Base-by-base conservation (phyloP, 2,888 invertebrate species). In the Empis livida region DNA sequence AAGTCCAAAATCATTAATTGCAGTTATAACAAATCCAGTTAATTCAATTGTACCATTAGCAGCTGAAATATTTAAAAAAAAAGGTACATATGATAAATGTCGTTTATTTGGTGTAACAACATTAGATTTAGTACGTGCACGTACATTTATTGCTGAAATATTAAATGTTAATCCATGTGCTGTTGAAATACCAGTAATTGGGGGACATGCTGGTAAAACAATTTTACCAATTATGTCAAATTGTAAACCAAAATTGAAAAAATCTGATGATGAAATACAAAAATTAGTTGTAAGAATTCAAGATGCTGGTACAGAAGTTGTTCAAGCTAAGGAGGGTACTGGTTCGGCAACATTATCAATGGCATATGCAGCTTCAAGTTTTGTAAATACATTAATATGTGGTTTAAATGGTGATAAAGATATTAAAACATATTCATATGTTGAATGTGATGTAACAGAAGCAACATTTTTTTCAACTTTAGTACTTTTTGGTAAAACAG, bases 31-130 rank as follows among this genome's bases (percentile, higher is more conserved):
- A 11, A 96, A 96, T 72, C 97, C 97, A 0, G 89, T 96, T 13
- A 97, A 97, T 71, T 92, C 93, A 43, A 91, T 95, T 56, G 90
- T 99, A 45, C 96, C 97, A 1, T 92, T 97, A 58, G 94, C 92
- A 3, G 82, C 88, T 0, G 95, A 96, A 68, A 81, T 95, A 5
- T 72, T 93, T 54, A 89, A 91, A 70, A 85, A 87, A 5, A 45
- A 50, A 10, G 86, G 88, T 45, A 84, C 82, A 17, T 90, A 84
- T 62, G 92, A 97, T 68, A 87, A 92, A 0, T 83, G 81, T 42
- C 80, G 88, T 54, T 75, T 99, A 17, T 90, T 97, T 60, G 97
- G 97, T 37, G 87, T 97, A 1, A 93, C 95, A n/a, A 94, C 94
- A 1, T 73, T 97, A 50, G 96, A 99, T 69, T 79, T 95, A 50